Percentiles rank a stretch among this genome's conserved stretches.
phyloP scores from a whole-genome alignment of 2,888 invertebrate species.

The Tenthredo scrophulariae region DNA sequence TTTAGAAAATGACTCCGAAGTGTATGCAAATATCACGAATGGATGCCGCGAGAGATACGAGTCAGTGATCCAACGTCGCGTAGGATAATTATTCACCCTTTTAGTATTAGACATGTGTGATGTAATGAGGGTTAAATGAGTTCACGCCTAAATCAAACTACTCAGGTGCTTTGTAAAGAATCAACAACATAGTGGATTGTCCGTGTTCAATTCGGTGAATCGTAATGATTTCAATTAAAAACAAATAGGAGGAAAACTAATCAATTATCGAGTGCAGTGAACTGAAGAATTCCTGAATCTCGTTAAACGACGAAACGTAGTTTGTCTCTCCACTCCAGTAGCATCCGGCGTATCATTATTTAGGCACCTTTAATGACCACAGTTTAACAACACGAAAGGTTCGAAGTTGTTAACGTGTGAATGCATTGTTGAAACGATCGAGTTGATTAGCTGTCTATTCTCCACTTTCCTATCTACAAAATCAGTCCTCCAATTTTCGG shows the following conservation, averaged over 20 bases:
- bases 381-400: slow-evolving; percentile 22
- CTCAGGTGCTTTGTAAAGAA: background rate
- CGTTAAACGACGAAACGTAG: slow-evolving; percentile 5
- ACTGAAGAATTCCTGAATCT: slow-evolving; percentile 5
- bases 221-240: slow-evolving; percentile 21
- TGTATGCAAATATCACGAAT: background rate
- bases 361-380: slow-evolving; percentile 41
- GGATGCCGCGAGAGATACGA: background rate
- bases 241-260: background rate
- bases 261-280: slow-evolving; percentile 27
- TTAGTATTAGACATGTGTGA: background rate
- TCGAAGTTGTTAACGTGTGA: slow-evolving; percentile 41
- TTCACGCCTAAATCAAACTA: background rate
- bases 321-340: background rate
- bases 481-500: slow-evolving; percentile 38
- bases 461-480: slow-evolving; percentile 28
- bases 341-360: slow-evolving; percentile 47
- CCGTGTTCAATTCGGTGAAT: background rate
- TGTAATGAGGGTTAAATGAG: background rate
- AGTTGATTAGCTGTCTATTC: slow-evolving; percentile 22
- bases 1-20: background rate
- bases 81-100: background rate
- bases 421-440: slow-evolving; percentile 45
- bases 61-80: background rate
- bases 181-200: background rate